Percentiles rank a stretch among this genome's conserved stretches.
Evolutionary conservation across 2,888 invertebrate genomes (phyloP).

Genomic region (Cheilosia pagana): DNA sequence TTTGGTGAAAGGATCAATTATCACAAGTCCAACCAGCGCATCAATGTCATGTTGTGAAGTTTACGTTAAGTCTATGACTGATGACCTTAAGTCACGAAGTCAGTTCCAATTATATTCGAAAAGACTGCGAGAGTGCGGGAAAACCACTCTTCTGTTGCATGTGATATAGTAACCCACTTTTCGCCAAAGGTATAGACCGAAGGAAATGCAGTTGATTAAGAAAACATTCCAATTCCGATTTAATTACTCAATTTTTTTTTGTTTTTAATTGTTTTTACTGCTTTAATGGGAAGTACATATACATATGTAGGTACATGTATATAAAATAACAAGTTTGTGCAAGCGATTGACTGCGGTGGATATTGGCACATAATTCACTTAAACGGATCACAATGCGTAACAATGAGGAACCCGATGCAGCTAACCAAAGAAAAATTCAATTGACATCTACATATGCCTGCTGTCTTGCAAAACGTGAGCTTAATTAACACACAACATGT

Average conservation of each 20-base stretch:
- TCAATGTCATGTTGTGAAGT: slow-evolving; percentile 49
- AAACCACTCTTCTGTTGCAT: slow-evolving; percentile 52
- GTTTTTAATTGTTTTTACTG: slow-evolving; percentile 41
- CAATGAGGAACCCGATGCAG: slow-evolving; percentile 56
- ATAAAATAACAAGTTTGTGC: slow-evolving; percentile 34
- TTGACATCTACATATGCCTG: slow-evolving; percentile 22
- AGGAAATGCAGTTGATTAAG: slow-evolving; percentile 15
- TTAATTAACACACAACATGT: background rate
- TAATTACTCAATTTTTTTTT: slow-evolving; percentile 64
- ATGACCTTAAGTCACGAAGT: slow-evolving; percentile 71
- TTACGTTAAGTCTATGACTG: slow-evolving; percentile 14
- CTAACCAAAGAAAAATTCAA: slow-evolving; percentile 31
- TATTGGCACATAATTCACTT: slow-evolving; percentile 74
- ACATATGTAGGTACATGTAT: no score
- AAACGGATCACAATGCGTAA: slow-evolving; percentile 74
- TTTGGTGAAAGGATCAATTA: slow-evolving; percentile 72
- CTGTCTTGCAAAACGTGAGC: slow-evolving; percentile 43
- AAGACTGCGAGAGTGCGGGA: background rate
- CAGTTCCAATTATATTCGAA: slow-evolving; percentile 29
- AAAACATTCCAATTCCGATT: slow-evolving; percentile 58
- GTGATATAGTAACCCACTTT: slow-evolving; percentile 55
- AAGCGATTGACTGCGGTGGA: slow-evolving; percentile 65
- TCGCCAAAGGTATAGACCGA: background rate
- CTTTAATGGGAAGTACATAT: slow-evolving; percentile 58
- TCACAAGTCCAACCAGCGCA: slow-evolving; percentile 35